Percentiles rank a stretch among this genome's conserved stretches.
Evolutionary conservation across 2,113 vertebrate species (phyloP).

Genomic region (Nicator chloris): DNA sequence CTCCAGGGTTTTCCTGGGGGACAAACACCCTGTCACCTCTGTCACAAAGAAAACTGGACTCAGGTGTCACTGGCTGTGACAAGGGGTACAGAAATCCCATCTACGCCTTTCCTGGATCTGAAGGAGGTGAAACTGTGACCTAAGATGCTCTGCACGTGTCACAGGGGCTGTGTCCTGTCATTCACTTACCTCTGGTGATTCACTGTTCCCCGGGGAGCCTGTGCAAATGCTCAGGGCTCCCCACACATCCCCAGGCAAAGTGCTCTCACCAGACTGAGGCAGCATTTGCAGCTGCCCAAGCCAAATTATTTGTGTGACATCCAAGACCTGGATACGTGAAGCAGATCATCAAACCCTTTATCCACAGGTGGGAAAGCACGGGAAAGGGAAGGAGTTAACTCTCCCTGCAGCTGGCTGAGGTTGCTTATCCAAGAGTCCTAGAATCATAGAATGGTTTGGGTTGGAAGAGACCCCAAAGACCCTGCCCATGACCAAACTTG

Average conservation of each 20-base stretch:
- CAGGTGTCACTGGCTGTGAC: background rate
- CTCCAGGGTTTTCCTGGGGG: background rate
- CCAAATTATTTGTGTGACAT: background rate
- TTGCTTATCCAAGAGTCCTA: background rate
- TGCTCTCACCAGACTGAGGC: background rate
- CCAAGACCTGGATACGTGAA: background rate
- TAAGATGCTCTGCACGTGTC: background rate
- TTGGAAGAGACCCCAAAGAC: background rate
- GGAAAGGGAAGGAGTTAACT: background rate
- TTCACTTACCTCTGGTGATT: background rate
- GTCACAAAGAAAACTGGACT: background rate
- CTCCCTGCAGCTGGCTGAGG: background rate
- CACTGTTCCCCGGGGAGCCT: background rate
- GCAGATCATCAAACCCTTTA: background rate
- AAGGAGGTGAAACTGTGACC: conserved; percentile 1
- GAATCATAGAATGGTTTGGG: background rate
- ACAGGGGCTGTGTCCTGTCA: background rate
- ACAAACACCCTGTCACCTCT: background rate
- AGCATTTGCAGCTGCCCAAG: background rate
- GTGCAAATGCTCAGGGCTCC: background rate
- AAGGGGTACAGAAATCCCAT: background rate
- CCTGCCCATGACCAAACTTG: background rate
- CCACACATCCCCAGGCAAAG: background rate
- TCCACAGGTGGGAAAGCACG: background rate
- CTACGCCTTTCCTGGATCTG: background rate